A percentile compares a stretch with the other conserved stretches of the same genome.
Evolutionary conservation across 2,113 vertebrate species (phyloP).

Genomic region (Australoheros scitulus): DNA sequence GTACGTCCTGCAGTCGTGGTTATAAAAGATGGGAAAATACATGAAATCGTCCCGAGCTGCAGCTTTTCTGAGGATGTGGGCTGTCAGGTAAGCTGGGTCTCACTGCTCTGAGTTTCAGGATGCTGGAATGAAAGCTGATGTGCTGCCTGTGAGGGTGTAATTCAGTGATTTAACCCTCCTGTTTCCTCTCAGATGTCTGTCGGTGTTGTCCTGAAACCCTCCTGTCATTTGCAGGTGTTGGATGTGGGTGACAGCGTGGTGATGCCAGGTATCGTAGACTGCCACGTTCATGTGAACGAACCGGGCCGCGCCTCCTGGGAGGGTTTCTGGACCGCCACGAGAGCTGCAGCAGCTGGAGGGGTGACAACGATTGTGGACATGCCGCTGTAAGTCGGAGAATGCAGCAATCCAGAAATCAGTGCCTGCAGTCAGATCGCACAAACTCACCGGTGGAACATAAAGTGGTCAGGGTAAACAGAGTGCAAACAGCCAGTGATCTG

Average conservation of each 20-base stretch:
- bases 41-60: slow-evolving; percentile 59
- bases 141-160: neutral
- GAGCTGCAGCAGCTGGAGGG: slow-evolving; percentile 85
- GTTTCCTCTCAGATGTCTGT: neutral
- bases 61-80: slow-evolving; percentile 29
- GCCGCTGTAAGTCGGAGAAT: slow-evolving; percentile 77
- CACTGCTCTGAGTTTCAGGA: neutral
- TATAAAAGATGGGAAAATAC: slow-evolving; percentile 80
- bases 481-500: neutral
- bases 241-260: slow-evolving; percentile 83
- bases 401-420: neutral
- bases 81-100: slow-evolving; percentile 63
- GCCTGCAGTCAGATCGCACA: neutral
- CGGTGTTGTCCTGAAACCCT: neutral
- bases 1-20: slow-evolving; percentile 77
- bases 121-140: too few species aligned
- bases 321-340: slow-evolving; percentile 83
- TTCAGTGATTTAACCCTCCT: neutral
- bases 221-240: slow-evolving; percentile 70
- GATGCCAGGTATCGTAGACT: slow-evolving; percentile 85
- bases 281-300: slow-evolving; percentile 86
- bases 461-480: neutral
- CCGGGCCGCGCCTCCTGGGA: slow-evolving; percentile 84
- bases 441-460: neutral
- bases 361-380: slow-evolving; percentile 87